Evolutionary conservation across 2,888 invertebrate genomes (phyloP).

Genomic region (Drosophila percnosoma): DNA sequence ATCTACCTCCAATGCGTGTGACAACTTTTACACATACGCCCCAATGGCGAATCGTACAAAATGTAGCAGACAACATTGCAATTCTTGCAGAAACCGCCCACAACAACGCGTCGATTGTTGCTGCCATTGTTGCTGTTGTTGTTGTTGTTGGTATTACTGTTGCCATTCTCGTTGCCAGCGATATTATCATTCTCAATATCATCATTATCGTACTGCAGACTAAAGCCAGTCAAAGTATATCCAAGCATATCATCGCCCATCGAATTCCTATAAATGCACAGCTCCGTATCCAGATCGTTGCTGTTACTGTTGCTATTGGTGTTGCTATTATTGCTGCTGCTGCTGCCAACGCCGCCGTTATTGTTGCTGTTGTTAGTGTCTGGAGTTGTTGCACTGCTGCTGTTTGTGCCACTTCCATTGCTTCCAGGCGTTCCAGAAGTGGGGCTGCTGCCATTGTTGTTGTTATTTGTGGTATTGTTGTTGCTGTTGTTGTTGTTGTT

Average conservation of each 20-base stretch:
- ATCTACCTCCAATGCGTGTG: slow-evolving; percentile 93
- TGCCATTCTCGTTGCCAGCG: slow-evolving; percentile 3
- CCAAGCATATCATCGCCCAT: slow-evolving; percentile 61
- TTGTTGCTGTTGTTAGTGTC: slow-evolving; percentile 5
- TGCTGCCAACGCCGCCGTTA: slow-evolving; percentile 38
- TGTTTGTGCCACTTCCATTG: neutral
- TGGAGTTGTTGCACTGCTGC: slow-evolving; percentile 30
- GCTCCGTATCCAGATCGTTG: slow-evolving; percentile 58
- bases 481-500: slow-evolving; percentile 35
- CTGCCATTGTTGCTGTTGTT: slow-evolving; percentile 7
- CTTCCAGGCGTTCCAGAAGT: neutral
- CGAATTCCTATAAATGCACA: slow-evolving; percentile 50
- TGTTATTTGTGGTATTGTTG: slow-evolving; percentile 16
- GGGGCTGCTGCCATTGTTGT: slow-evolving; percentile 11
- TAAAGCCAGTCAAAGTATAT: slow-evolving; percentile 47
- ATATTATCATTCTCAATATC: slow-evolving; percentile 24
- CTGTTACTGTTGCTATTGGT: slow-evolving; percentile 51
- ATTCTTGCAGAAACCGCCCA: slow-evolving; percentile 83
- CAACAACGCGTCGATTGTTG: slow-evolving; percentile 48
- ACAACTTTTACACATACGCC: slow-evolving; percentile 93
- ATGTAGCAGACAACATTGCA: slow-evolving; percentile 92
- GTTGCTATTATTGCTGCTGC: slow-evolving; percentile 41
- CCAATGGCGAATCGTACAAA: slow-evolving; percentile 90
- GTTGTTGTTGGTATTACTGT: slow-evolving; percentile 31
- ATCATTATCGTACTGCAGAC: slow-evolving; percentile 54